A percentile compares a stretch with the other conserved stretches of the same genome.
Evolutionary conservation across 2,797 vertebrate species (phyloP).

Genomic region (Gadopsis marmoratus): DNA sequence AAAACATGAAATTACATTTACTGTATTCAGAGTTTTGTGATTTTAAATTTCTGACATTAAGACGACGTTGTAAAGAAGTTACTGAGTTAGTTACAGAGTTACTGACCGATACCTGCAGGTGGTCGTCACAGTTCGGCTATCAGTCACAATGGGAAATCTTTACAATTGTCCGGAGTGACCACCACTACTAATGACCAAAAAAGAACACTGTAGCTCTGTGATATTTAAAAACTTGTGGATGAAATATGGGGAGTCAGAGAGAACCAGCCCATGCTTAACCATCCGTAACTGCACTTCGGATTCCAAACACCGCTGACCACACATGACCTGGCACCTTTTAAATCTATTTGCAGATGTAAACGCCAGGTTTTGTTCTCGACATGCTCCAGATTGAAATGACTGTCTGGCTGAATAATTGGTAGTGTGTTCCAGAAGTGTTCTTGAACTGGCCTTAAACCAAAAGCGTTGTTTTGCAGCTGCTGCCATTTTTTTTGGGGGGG

Average conservation of each 20-base stretch:
- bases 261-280: constrained; percentile 20
- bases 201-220: not conserved
- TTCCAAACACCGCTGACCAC: constrained; percentile 46
- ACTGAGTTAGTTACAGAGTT: too few species aligned
- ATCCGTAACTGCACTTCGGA: constrained; percentile 25
- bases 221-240: constrained; percentile 3
- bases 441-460: constrained; percentile 28
- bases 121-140: constrained; percentile 5
- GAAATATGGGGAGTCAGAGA: constrained; percentile 18
- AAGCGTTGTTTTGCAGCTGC: constrained; percentile 28
- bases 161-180: not conserved
- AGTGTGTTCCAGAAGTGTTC: constrained; percentile 37
- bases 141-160: not conserved
- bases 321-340: constrained; percentile 58
- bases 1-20: not conserved
- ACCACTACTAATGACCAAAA: constrained; percentile 1
- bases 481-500: constrained; percentile 23
- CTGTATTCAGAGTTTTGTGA: not conserved
- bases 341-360: constrained; percentile 46
- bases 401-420: constrained; percentile 36
- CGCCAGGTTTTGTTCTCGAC: constrained; percentile 20
- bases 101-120: not conserved
- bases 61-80: not conserved
- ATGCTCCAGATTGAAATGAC: constrained; percentile 41
- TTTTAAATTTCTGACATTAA: not conserved